phyloP scores from a whole-genome alignment of 2,888 invertebrate species.

The Gymnosoma rotundatum region DNA sequence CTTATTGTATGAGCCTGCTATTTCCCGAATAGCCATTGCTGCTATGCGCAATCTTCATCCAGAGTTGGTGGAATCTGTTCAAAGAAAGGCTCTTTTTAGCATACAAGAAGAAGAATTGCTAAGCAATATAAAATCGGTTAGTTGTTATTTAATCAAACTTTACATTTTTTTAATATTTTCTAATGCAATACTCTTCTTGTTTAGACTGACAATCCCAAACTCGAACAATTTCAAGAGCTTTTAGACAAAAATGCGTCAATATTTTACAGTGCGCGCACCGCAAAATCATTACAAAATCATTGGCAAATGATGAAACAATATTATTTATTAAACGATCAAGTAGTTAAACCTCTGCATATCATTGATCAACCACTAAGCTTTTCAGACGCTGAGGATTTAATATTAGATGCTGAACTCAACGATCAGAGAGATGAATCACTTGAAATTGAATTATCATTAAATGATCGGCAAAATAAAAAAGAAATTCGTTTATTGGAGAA shows the following conservation, averaged over 20 bases:
- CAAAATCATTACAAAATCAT: slow-evolving; percentile 92
- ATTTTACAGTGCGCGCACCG: slow-evolving; percentile 94
- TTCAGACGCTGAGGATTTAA: slow-evolving; percentile 95
- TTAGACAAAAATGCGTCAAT: slow-evolving; percentile 91
- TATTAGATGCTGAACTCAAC: slow-evolving; percentile 90
- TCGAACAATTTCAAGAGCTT: slow-evolving; percentile 92
- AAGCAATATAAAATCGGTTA: slow-evolving; percentile 90
- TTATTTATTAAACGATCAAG: slow-evolving; percentile 94
- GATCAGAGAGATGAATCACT: slow-evolving; percentile 92
- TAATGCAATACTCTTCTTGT: slow-evolving; percentile 28
- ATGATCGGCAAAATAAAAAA: slow-evolving; percentile 90
- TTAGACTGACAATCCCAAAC: slow-evolving; percentile 87
- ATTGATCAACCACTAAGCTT: slow-evolving; percentile 88
- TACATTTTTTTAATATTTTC: background rate
- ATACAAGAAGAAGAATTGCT: slow-evolving; percentile 94
- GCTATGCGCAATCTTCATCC: slow-evolving; percentile 97
- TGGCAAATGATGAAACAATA: slow-evolving; percentile 97
- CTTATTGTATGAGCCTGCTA: slow-evolving; percentile 95
- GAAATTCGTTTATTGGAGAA: slow-evolving; percentile 95
- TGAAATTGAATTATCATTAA: slow-evolving; percentile 89
- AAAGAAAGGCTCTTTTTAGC: slow-evolving; percentile 94
- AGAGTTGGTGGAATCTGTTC: slow-evolving; percentile 92
- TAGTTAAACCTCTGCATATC: slow-evolving; percentile 85
- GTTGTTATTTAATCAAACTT: slow-evolving; percentile 67
- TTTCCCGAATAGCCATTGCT: slow-evolving; percentile 94